Percentiles rank a stretch among this genome's conserved stretches.
These are phyloP conservation scores for Heliornis fulica DNA, from an alignment of 2,113 vertebrate species.

Conservation along the genomic window DNA sequence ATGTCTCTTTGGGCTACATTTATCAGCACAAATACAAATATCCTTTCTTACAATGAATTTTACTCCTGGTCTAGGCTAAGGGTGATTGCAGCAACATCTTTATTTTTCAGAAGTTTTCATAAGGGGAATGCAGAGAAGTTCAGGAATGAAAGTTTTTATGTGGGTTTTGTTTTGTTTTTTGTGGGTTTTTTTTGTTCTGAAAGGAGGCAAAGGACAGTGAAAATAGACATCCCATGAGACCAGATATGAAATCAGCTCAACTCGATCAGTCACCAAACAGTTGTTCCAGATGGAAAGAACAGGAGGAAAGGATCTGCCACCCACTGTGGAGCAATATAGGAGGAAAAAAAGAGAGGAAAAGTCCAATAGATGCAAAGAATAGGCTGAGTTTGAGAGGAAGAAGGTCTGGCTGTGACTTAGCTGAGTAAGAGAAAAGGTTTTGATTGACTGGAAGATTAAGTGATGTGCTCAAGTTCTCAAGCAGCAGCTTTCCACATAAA, in stretches of 20 bases:
- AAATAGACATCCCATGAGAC: not conserved
- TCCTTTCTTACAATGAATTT: not conserved
- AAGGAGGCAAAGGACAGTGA: not conserved
- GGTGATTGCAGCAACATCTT: not conserved
- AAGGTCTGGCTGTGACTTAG: not conserved
- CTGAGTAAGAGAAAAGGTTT: not conserved
- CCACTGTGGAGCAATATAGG: not conserved
- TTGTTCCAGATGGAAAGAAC: not conserved
- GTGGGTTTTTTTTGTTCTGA: not conserved
- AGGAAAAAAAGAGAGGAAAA: not conserved
- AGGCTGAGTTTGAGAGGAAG: not conserved
- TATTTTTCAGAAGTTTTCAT: not conserved
- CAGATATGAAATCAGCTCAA: not conserved
- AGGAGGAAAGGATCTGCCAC: not conserved
- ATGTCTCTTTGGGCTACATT: not conserved
- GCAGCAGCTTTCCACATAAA: not conserved
- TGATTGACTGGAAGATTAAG: not conserved
- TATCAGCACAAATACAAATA: not conserved
- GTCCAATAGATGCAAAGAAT: not conserved
- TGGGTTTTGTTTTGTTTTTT: not conserved
- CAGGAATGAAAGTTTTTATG: not conserved
- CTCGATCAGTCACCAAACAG: not conserved
- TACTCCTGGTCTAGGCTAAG: not conserved
- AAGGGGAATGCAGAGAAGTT: not conserved
- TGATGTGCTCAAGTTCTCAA: not conserved